phyloP scores from a whole-genome alignment of 2,888 invertebrate species.

The Notocelia uddmanniana region DNA sequence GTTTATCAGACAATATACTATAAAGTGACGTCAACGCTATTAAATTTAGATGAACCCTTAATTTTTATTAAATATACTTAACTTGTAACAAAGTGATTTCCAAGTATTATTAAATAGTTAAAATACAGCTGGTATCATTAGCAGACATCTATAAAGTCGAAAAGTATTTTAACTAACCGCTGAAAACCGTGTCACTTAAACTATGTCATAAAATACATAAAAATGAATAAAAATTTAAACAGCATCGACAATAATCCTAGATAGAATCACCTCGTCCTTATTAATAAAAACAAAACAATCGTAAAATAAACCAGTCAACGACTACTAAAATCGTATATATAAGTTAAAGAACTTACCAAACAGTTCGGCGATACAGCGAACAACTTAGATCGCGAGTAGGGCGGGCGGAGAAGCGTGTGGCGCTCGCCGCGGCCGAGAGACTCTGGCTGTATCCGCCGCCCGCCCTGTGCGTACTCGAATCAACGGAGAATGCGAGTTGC shows the following conservation, averaged over 20 bases:
- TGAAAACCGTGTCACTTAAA: background rate
- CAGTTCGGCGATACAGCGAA: slow-evolving; percentile 32
- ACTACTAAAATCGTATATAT: background rate
- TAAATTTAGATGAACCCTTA: too few species aligned
- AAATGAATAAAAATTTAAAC: background rate
- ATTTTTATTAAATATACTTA: too few species aligned
- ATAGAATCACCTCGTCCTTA: background rate
- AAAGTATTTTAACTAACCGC: background rate
- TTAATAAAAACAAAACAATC: background rate
- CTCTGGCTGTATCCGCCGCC: slow-evolving; percentile 63
- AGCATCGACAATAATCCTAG: background rate
- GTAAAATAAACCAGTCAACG: background rate
- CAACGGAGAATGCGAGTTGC: slow-evolving; percentile 8
- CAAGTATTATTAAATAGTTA: background rate
- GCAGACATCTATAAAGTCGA: background rate
- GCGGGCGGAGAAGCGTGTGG: slow-evolving; percentile 56
- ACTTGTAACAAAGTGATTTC: too few species aligned
- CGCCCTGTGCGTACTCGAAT: slow-evolving; percentile 53
- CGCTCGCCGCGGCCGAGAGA: slow-evolving; percentile 56
- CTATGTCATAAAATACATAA: background rate
- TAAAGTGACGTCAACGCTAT: too few species aligned
- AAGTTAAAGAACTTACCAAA: slow-evolving; percentile 31
- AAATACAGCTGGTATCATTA: background rate
- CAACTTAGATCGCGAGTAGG: slow-evolving; percentile 67
- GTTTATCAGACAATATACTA: too few species aligned